phyloP scores from a whole-genome alignment of 2,888 invertebrate genomes.

The Apamea epomidion region DNA sequence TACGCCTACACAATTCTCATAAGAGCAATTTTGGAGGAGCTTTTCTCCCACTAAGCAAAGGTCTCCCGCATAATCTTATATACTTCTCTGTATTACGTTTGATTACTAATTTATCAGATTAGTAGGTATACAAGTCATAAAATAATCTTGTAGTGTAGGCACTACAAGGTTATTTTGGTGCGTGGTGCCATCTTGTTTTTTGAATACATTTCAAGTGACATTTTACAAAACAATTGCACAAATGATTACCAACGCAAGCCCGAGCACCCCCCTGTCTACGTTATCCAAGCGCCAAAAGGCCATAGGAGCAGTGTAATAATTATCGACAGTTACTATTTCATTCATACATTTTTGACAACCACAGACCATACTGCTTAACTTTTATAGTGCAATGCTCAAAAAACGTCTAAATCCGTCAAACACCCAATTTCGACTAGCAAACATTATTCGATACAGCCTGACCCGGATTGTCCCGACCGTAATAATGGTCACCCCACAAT shows the following conservation, averaged over 20 bases:
- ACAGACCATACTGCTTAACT: background rate
- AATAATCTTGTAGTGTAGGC: too few species aligned
- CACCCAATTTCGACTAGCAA: constrained; percentile 22
- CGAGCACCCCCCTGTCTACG: background rate
- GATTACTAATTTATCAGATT: background rate
- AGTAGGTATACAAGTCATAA: background rate
- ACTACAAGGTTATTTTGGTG: background rate
- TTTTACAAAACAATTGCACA: background rate
- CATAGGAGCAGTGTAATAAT: too few species aligned
- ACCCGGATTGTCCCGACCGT: constrained; percentile 47
- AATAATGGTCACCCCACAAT: constrained; percentile 59
- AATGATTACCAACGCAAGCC: too few species aligned
- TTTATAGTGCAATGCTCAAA: background rate
- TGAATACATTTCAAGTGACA: background rate
- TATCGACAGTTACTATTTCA: background rate
- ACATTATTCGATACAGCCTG: constrained; percentile 49
- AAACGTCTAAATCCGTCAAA: constrained; percentile 19
- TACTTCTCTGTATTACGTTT: background rate
- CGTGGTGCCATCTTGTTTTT: background rate
- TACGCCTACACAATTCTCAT: background rate
- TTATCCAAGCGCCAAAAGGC: background rate
- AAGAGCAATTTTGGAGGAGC: background rate
- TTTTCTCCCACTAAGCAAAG: background rate
- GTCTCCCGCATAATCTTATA: background rate
- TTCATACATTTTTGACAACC: background rate